Base-by-base conservation (phyloP, 2,888 invertebrate species). In the Auanema freiburgensis region DNA sequence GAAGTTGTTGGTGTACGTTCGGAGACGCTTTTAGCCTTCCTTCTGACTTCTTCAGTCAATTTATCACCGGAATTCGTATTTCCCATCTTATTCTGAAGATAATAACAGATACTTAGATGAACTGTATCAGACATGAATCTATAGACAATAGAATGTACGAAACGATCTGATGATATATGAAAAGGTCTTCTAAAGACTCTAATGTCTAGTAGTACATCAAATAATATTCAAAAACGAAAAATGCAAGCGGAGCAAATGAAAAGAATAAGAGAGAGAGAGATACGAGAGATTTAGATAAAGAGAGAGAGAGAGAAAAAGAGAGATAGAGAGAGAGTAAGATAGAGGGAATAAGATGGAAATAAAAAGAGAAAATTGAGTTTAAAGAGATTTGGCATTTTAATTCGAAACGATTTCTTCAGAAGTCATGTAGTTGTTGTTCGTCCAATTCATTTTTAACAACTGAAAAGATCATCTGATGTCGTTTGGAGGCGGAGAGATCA, bases 21-120 rank as follows among this genome's bases (percentile, higher is more conserved):
- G n/a, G 53, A 53, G 18, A 60, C 54, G 49, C 60, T 60, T 25
- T 60, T 60, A 14, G 60, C 43, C 24, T 60, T 60, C 33, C 60
- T 23, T 42, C 49, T 60, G 2, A 24, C 43, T 16, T 52, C 52
- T 18, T 57, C 57, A 11, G 43, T 12, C 40, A 25, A 41, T n/a
- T 49, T 49, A 42, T 59, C 59, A 16, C 40, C 25, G 12, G 59
- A 59, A 21, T 51, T 16, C 55, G 43, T 60, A 41, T 60, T 60
- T 60, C 60, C 60, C 60, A 60, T 60, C 23, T 16, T 51, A 46
- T 21, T n/a, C 25, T 16, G 12, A 24, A 43, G 40, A 55, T 42
- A 42, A 42, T 41, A 54, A 5, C 40, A 12, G 40, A 12, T 16
- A 54, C 5, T 12, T 5, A 6, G 11, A 14, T 16, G 18, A 55